phyloP scores from a whole-genome alignment of 2,797 vertebrate species.

The Sebastolobus altivelis region DNA sequence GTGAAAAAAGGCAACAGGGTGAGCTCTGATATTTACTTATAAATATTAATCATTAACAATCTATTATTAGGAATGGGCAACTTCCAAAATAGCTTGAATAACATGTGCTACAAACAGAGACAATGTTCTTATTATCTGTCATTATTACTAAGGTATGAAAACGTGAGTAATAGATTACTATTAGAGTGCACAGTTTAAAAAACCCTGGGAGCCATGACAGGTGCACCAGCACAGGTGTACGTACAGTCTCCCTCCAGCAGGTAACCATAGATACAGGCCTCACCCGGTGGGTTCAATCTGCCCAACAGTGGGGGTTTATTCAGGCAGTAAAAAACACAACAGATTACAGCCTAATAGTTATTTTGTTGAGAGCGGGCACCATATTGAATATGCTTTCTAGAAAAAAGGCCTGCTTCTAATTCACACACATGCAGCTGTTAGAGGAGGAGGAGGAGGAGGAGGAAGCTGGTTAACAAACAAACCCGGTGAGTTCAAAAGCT shows the following conservation, averaged over 20 bases:
- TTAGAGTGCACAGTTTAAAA: background rate
- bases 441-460: too few species aligned
- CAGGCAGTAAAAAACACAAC: background rate
- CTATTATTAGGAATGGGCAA: background rate
- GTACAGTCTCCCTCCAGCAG: slow-evolving; percentile 4
- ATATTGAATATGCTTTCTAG: background rate
- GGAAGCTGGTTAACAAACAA: slow-evolving; percentile 21
- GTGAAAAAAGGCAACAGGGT: background rate
- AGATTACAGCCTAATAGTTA: fast-evolving
- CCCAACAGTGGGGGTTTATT: background rate
- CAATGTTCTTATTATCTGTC: too few species aligned
- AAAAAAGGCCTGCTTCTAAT: slow-evolving; percentile 41
- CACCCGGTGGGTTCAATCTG: background rate
- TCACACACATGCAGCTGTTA: slow-evolving; percentile 45
- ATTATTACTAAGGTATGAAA: too few species aligned
- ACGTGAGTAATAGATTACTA: background rate
- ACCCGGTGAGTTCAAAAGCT: background rate
- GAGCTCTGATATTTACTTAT: background rate
- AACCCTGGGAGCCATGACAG: slow-evolving; percentile 43
- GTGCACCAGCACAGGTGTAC: slow-evolving; percentile 71
- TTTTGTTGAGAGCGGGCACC: background rate
- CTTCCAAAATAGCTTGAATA: background rate
- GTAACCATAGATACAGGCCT: background rate
- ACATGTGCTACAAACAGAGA: background rate
- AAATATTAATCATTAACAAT: background rate